These are phyloP conservation scores for Ranitomeya variabilis DNA, from an alignment of 2,113 vertebrate species.

Conservation along the genomic window DNA sequence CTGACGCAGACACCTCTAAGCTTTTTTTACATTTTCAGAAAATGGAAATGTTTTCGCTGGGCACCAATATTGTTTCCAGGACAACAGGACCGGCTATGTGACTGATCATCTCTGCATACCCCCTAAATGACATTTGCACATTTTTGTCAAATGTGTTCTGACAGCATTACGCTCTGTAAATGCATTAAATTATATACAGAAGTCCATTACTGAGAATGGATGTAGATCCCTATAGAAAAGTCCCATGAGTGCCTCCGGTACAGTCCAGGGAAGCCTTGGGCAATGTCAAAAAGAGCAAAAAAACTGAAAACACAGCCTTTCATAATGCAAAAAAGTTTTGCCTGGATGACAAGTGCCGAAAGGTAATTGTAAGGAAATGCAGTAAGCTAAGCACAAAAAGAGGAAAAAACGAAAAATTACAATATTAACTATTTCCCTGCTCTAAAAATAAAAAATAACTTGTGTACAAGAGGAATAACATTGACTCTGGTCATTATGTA, in stretches of 20 bases:
- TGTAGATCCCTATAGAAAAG: not conserved
- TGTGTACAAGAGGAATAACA: too few species aligned
- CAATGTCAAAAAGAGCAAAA: slow-evolving; percentile 1
- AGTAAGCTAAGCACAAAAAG: not conserved
- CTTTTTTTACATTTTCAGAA: slow-evolving; percentile 16
- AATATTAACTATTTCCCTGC: not conserved
- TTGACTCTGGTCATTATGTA: too few species aligned
- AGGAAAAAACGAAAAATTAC: not conserved
- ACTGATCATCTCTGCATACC: not conserved
- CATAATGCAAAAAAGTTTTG: not conserved
- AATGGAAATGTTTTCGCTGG: not conserved
- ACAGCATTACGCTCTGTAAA: not conserved
- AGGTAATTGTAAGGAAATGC: not conserved
- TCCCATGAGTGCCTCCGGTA: not conserved
- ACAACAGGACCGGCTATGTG: not conserved
- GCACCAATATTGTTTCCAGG: not conserved
- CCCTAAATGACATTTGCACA: slow-evolving; percentile 22
- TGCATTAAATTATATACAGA: not conserved
- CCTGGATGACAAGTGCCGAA: not conserved
- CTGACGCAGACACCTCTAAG: not conserved
- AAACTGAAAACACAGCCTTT: not conserved
- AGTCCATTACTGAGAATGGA: not conserved
- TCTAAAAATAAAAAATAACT: too few species aligned
- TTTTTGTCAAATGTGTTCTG: slow-evolving; percentile 17
- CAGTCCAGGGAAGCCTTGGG: not conserved